Percentiles rank a stretch among this genome's conserved stretches.
These are phyloP conservation scores for Papilio elwesi DNA, from an alignment of 2,888 invertebrate genomes.

Conservation along the genomic window DNA sequence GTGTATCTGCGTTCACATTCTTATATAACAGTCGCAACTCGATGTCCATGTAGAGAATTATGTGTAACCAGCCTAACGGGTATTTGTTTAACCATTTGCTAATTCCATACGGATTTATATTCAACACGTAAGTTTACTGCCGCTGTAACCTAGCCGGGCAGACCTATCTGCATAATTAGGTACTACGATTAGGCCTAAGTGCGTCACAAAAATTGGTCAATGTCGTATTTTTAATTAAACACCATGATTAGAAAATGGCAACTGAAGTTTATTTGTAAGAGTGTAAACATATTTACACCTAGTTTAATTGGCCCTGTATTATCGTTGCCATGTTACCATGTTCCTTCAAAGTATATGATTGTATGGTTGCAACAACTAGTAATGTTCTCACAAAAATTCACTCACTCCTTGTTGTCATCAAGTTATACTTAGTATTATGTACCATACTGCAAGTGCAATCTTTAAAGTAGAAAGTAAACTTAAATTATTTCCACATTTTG, in stretches of 20 bases:
- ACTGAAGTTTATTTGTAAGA: neutral
- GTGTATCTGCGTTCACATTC: constrained; percentile 11
- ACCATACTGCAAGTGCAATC: neutral
- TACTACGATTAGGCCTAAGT: constrained; percentile 48
- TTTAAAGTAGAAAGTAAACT: neutral
- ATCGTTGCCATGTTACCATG: neutral
- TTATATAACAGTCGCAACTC: constrained; percentile 45
- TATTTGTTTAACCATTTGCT: constrained; percentile 44
- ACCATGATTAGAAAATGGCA: constrained; percentile 27
- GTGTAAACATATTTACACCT: constrained; percentile 20
- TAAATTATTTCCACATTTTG: neutral
- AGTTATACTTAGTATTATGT: neutral
- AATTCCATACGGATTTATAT: constrained; percentile 48
- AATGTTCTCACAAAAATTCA: no score
- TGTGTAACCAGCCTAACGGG: constrained; percentile 46
- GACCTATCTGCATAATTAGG: constrained; percentile 56
- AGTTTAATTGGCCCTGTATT: constrained; percentile 1
- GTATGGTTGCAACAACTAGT: no score
- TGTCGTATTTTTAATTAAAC: constrained; percentile 52
- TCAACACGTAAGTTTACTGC: constrained; percentile 49
- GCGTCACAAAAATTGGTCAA: constrained; percentile 61
- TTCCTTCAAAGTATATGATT: no score
- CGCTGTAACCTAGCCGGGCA: constrained; percentile 43
- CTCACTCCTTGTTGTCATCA: neutral
- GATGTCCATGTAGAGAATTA: constrained; percentile 44